These are phyloP conservation scores for Prenolepis imparis DNA, from an alignment of 2,888 invertebrate genomes.

Conservation along the genomic window DNA sequence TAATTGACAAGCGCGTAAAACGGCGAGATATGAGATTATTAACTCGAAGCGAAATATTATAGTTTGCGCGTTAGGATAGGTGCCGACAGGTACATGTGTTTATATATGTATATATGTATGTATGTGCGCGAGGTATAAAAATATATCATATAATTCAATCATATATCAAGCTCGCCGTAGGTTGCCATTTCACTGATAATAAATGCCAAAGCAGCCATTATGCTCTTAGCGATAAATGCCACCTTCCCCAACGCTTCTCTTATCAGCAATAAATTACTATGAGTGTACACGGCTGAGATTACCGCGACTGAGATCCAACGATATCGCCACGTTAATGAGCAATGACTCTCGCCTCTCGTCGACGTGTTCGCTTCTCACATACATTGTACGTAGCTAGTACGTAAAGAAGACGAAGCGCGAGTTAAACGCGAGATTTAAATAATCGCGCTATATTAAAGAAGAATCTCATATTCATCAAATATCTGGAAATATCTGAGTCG, in stretches of 20 bases:
- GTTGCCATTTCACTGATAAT: constrained; percentile 72
- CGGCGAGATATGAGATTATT: constrained; percentile 15
- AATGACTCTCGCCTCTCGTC: constrained; percentile 48
- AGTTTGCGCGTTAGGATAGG: background rate
- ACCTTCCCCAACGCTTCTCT: constrained; percentile 60
- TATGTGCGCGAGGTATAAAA: constrained; percentile 31
- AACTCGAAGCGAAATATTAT: background rate
- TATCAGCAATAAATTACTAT: constrained; percentile 71
- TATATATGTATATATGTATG: background rate
- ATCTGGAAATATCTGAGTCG: background rate
- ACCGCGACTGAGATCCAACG: constrained; percentile 64
- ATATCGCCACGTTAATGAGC: constrained; percentile 72
- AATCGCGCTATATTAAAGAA: constrained; percentile 22
- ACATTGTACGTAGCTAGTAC: constrained; percentile 35
- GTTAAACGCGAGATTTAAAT: constrained; percentile 42
- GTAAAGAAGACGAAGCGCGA: constrained; percentile 14
- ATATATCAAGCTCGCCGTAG: constrained; percentile 60
- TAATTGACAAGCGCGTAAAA: constrained; percentile 6
- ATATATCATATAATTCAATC: constrained; percentile 64
- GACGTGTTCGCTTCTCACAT: constrained; percentile 42
- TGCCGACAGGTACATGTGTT: background rate
- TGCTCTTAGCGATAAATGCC: constrained; percentile 69
- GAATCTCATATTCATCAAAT: background rate
- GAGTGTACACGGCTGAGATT: constrained; percentile 66
- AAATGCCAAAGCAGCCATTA: constrained; percentile 72